Evolutionary conservation across 2,888 invertebrate species (phyloP), one percentile per base, ranked within the genome.

Genomic region (Acronicta alni): DNA sequence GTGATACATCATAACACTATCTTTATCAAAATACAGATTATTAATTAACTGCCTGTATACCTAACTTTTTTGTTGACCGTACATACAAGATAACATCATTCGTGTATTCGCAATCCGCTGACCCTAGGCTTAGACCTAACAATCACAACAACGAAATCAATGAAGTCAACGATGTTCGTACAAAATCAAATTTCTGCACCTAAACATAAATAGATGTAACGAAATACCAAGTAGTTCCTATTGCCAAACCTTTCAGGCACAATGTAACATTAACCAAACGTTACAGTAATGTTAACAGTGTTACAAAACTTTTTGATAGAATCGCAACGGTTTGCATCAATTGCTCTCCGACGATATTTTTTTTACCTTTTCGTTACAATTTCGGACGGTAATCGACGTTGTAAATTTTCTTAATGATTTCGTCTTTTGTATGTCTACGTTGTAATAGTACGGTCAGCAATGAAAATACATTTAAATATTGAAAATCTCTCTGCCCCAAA

Each of bases 291-390:
- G 9, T 66, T 53, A 26, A 52, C n/a, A 44, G 5, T n/a, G 15
- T 54, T 71, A 57, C 71, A 57, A 47, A 61, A 65, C 23, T 30
- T 46, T 51, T 42, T 20, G 39, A 53, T 44, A 60, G 43, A 52
- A 39, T 55, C 10, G 55, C 60, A 68, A 68, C 8, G 10, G 47
- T 52, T 69, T 69, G 65, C 67, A 48, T 70, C 51, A 59, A 35
- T 30, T 42, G 15, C 16, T 61, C 47, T 32, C 30, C 1, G n/a
- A 39, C 9, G 8, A 6, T 49, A 14, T 10, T 48, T 59, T 52
- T 62, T 56, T 45, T 35, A 30, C 15, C 1, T 37, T 67, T 55
- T 49, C 0, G 30, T 51, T 69, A 57, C 43, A 26, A 16, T 41
- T 64, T 53, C 38, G 37, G 23, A 12, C 10, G 16, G 7, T 43